phyloP scores from a whole-genome alignment of 2,888 invertebrate genomes.

The Agriotes lineatus region DNA sequence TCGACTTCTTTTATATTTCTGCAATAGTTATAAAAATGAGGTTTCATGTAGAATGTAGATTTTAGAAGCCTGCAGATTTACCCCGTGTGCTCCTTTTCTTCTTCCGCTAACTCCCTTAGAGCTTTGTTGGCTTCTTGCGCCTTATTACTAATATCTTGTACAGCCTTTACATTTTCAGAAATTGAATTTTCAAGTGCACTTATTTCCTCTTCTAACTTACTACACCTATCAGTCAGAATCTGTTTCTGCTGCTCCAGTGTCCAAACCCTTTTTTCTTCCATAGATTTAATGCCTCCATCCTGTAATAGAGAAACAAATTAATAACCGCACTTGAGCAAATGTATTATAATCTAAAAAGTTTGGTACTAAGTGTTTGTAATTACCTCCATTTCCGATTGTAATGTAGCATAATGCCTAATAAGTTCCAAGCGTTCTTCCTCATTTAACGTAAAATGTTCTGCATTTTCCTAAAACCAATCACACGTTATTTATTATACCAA shows the following conservation, averaged over 20 bases:
- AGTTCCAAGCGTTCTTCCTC: constrained; percentile 76
- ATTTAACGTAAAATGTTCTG: constrained; percentile 62
- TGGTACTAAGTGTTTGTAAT: too few species aligned
- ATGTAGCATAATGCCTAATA: constrained; percentile 80
- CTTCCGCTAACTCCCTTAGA: constrained; percentile 66
- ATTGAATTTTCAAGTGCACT: constrained; percentile 63
- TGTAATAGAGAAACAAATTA: constrained; percentile 40
- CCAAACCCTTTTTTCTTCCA: constrained; percentile 57
- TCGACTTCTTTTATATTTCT: constrained; percentile 68
- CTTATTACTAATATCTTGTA: constrained; percentile 57
- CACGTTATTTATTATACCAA: neutral
- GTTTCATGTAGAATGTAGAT: neutral
- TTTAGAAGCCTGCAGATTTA: too few species aligned
- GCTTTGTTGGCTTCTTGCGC: constrained; percentile 63
- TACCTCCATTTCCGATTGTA: constrained; percentile 79
- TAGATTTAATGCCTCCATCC: constrained; percentile 59
- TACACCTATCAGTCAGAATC: constrained; percentile 60
- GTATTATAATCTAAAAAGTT: neutral
- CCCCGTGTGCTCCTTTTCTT: constrained; percentile 69
- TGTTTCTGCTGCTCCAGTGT: constrained; percentile 59
- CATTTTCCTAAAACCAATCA: constrained; percentile 53
- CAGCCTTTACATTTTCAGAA: constrained; percentile 55
- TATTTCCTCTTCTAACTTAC: constrained; percentile 67
- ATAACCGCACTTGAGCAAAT: neutral
- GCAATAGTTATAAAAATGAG: constrained; percentile 35